Conservation (phyloP, 2,113 vertebrate genomes). For the Rhinolophus sinicus region DNA sequence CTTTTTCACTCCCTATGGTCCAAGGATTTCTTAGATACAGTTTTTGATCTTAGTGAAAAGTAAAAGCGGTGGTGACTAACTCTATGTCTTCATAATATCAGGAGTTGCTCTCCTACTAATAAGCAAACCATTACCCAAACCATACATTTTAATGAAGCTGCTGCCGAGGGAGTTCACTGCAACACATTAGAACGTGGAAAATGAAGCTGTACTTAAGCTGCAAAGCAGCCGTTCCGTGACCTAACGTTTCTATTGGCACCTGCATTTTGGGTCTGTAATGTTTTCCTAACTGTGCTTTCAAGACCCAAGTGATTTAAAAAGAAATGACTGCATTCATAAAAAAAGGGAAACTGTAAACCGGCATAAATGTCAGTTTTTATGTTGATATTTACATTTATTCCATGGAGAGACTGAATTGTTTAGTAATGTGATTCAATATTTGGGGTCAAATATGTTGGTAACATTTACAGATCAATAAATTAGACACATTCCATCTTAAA, state of each 20-base stretch:
- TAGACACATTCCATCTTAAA: slow-evolving; percentile 52
- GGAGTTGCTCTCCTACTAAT: background rate
- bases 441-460: slow-evolving; percentile 65
- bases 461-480: slow-evolving; percentile 74
- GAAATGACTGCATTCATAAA: slow-evolving; percentile 61
- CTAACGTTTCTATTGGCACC: background rate
- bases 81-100: background rate
- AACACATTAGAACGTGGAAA: background rate
- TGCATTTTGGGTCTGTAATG: background rate
- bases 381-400: slow-evolving; percentile 70
- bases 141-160: background rate
- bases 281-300: slow-evolving; percentile 60
- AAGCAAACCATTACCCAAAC: background rate
- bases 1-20: background rate
- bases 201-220: background rate
- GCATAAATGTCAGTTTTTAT: slow-evolving; percentile 74
- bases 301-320: slow-evolving; percentile 62
- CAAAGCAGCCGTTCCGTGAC: background rate
- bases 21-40: background rate
- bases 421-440: slow-evolving; percentile 64
- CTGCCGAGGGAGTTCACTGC: background rate
- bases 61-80: background rate
- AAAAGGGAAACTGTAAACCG: slow-evolving; percentile 53
- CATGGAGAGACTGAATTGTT: slow-evolving; percentile 59
- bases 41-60: slow-evolving; percentile 20